These are phyloP conservation scores for Nyctereutes procyonoides DNA, from an alignment of 2,113 vertebrate genomes.

Conservation along the genomic window DNA sequence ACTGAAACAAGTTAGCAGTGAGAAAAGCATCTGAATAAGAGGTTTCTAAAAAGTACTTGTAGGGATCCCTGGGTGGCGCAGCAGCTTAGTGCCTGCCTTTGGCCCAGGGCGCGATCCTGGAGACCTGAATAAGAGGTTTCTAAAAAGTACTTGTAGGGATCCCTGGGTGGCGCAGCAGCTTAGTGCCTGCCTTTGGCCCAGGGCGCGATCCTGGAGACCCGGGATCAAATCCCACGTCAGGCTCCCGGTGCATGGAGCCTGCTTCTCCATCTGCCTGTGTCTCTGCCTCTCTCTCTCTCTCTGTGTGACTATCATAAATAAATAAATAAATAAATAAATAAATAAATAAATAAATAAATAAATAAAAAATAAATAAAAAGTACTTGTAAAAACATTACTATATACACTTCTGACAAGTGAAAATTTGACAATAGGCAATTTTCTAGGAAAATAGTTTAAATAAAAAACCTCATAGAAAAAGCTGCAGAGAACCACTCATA, in stretches of 20 bases:
- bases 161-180: too few species aligned
- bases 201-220: too few species aligned
- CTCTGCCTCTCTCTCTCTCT: too few species aligned
- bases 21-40: background rate
- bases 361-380: background rate
- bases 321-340: too few species aligned
- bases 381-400: background rate
- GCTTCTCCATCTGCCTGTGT: too few species aligned
- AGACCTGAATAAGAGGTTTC: background rate
- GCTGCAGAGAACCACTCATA: background rate
- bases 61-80: too few species aligned
- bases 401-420: background rate
- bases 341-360: background rate
- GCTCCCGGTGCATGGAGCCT: too few species aligned
- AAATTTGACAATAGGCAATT: background rate
- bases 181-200: too few species aligned
- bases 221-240: too few species aligned
- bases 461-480: background rate
- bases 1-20: background rate
- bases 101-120: too few species aligned
- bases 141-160: background rate
- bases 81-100: too few species aligned
- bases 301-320: too few species aligned
- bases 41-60: background rate
- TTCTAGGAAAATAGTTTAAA: background rate